phyloP scores from a whole-genome alignment of 2,888 invertebrate genomes.

The Nomada flava region DNA sequence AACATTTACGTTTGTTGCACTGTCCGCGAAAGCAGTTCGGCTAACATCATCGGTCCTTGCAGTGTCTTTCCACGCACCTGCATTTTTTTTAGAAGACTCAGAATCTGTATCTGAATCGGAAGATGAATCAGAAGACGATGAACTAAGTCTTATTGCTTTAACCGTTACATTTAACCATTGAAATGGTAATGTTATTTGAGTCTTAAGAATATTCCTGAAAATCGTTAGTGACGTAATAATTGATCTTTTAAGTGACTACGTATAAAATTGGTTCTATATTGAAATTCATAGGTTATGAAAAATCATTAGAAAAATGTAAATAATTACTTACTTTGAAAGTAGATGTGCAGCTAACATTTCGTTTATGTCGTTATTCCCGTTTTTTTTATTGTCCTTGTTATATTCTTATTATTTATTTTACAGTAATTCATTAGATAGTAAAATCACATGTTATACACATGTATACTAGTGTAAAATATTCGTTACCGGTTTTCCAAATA shows the following conservation, averaged over 20 bases:
- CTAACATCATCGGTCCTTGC: background rate
- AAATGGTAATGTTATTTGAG: conserved; percentile 44
- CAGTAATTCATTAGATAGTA: background rate
- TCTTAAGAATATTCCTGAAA: conserved; percentile 58
- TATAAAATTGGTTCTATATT: background rate
- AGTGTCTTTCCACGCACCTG: conserved; percentile 13
- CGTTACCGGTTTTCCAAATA: background rate
- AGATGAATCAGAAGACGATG: conserved; percentile 62
- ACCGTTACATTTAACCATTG: conserved; percentile 62
- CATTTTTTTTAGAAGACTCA: background rate
- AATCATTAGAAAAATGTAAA: background rate
- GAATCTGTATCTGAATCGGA: conserved; percentile 59
- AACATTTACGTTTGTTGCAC: conserved; percentile 34
- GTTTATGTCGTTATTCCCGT: background rate
- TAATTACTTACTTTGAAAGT: conserved; percentile 49
- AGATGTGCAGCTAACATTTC: conserved; percentile 45
- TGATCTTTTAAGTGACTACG: background rate
- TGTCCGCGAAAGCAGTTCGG: conserved; percentile 21
- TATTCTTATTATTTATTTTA: background rate
- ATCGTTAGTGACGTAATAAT: conserved; percentile 15
- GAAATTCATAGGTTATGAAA: background rate
- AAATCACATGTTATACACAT: background rate
- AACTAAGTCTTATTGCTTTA: conserved; percentile 48
- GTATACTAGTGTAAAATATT: background rate
- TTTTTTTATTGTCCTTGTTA: background rate